phyloP scores from a whole-genome alignment of 2,113 vertebrate genomes.

The Tricholaema leucomelas region DNA sequence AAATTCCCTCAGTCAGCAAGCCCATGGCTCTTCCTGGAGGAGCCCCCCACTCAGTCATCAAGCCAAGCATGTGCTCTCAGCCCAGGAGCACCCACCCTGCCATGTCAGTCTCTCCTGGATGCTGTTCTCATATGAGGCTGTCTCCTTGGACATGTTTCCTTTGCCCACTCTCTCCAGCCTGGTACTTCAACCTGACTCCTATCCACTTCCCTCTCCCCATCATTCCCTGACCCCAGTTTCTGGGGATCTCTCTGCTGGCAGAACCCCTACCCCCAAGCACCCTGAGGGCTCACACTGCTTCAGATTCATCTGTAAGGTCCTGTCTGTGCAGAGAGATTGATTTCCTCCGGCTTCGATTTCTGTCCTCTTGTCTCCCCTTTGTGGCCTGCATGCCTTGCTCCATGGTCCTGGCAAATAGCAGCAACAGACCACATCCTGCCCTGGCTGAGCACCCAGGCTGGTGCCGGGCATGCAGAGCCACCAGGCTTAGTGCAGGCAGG shows the following conservation, averaged over 20 bases:
- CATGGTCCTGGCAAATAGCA: fast-evolving
- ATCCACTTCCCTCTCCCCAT: neutral
- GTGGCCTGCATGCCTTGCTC: neutral
- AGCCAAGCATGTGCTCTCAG: fast-evolving
- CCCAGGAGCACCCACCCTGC: fast-evolving
- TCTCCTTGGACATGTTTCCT: neutral
- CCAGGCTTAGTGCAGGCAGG: neutral
- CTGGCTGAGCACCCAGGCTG: neutral
- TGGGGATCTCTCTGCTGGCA: neutral
- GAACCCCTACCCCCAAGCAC: neutral
- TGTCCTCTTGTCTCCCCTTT: conserved; percentile 11
- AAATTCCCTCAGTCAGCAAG: neutral
- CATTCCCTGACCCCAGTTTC: neutral
- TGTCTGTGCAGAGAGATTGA: neutral
- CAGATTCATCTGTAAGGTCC: neutral
- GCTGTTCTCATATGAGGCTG: neutral
- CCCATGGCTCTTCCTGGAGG: neutral
- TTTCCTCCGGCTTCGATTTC: neutral
- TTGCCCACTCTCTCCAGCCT: neutral
- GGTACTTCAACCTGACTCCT: neutral
- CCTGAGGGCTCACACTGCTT: fast-evolving
- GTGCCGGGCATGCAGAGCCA: neutral
- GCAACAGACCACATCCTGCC: neutral
- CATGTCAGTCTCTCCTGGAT: neutral
- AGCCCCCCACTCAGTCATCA: neutral